phyloP scores from a whole-genome alignment of 2,888 invertebrate genomes.

The Callimorpha dominula region DNA sequence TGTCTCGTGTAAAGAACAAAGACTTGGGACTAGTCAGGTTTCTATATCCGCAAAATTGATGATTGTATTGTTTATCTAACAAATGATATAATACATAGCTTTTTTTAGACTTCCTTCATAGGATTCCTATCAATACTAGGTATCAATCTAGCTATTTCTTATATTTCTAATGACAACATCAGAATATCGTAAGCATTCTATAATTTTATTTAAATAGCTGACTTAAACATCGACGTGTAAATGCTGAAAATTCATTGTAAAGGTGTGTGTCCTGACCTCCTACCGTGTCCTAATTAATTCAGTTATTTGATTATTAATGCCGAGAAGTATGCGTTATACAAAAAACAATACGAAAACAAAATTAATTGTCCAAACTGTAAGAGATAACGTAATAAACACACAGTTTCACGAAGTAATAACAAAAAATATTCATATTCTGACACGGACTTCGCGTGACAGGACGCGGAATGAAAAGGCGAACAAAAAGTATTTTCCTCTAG shows the following conservation, averaged over 20 bases:
- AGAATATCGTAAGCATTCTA: neutral
- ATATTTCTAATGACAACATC: neutral
- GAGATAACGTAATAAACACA: conserved; percentile 53
- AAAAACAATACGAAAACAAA: conserved; percentile 38
- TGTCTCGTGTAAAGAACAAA: neutral
- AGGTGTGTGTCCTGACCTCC: neutral
- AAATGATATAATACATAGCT: neutral
- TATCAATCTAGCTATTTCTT: neutral
- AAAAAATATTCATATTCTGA: conserved; percentile 43
- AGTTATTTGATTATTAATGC: conserved; percentile 34
- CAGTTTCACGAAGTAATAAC: conserved; percentile 49
- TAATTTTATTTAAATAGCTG: neutral
- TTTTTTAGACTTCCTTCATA: neutral
- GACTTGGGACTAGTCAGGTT: neutral
- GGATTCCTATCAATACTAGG: neutral
- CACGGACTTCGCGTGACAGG: conserved; percentile 56
- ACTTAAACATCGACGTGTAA: neutral
- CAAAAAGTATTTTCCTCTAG: conserved; percentile 42
- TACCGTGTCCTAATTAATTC: conserved; percentile 26
- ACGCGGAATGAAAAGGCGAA: conserved; percentile 47
- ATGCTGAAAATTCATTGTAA: neutral
- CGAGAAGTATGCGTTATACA: conserved; percentile 27
- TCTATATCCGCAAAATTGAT: neutral
- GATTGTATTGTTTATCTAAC: neutral
- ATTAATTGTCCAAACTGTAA: conserved; percentile 48